Evolutionary conservation across 1,140 invertebrate genomes (phyloP).

Genomic region (Zaprionus capensis): DNA sequence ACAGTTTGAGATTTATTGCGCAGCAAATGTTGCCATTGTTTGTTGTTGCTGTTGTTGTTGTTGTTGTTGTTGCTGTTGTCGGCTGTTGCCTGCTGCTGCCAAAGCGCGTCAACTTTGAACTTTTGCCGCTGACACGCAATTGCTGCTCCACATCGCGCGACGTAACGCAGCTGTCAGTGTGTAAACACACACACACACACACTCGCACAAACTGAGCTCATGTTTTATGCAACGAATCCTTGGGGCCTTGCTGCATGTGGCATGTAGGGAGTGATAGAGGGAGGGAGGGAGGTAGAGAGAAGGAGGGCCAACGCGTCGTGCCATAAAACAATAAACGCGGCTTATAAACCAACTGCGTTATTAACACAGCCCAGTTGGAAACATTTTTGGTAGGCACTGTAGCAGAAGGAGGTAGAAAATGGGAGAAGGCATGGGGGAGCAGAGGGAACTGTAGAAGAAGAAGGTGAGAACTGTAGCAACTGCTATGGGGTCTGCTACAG

Average conservation of each 20-base stretch:
- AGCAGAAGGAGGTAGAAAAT: too few relatives aligned
- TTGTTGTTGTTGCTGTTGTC: background rate
- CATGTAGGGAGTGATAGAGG: conserved; percentile 12
- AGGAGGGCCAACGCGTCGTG: conserved; percentile 23
- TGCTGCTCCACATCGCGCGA: conserved; percentile 36
- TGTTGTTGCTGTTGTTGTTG: background rate
- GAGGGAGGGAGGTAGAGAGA: background rate
- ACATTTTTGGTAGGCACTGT: background rate
- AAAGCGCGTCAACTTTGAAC: conserved; percentile 51
- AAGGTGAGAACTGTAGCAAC: too few relatives aligned
- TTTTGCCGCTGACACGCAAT: conserved; percentile 54
- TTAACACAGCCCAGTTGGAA: conserved; percentile 1
- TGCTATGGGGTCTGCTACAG: too few relatives aligned
- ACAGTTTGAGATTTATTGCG: conserved; percentile 48
- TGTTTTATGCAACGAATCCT: conserved; percentile 53
- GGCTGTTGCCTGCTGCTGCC: conserved; percentile 12
- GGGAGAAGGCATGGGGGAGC: too few relatives aligned
- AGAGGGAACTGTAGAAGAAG: too few relatives aligned
- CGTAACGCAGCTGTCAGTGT: conserved; percentile 35
- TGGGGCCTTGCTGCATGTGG: conserved; percentile 43
- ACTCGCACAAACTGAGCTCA: conserved; percentile 21
- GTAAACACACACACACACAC: conserved; percentile 19
- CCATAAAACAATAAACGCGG: conserved; percentile 77
- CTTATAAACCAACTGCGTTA: conserved; percentile 52
- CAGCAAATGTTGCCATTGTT: conserved; percentile 26